These are phyloP conservation scores for Eupithecia inturbata DNA, from an alignment of 2,888 invertebrate genomes.

Conservation along the genomic window DNA sequence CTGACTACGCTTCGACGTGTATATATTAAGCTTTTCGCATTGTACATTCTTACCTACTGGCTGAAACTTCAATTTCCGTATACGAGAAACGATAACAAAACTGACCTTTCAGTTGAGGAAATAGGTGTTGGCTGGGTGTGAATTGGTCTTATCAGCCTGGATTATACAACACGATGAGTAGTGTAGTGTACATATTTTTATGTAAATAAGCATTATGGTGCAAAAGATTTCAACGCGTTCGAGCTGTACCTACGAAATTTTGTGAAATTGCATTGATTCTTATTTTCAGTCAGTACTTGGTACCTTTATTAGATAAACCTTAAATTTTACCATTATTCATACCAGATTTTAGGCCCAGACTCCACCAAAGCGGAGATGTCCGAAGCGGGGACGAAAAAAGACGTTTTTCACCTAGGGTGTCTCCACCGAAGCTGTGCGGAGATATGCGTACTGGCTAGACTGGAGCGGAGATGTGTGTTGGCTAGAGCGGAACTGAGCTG, in stretches of 20 bases:
- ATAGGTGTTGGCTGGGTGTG: conserved; percentile 26
- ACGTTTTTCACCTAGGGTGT: no score
- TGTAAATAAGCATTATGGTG: background rate
- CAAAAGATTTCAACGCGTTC: conserved; percentile 11
- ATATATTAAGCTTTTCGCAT: conserved; percentile 41
- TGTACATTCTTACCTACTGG: conserved; percentile 14
- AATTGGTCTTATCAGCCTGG: background rate
- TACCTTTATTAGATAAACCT: background rate
- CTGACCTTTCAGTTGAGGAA: conserved; percentile 3
- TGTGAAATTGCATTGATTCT: background rate
- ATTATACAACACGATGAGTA: conserved; percentile 1
- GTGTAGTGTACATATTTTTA: background rate
- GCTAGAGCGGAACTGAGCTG: no score
- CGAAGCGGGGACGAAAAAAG: no score
- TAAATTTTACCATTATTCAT: background rate
- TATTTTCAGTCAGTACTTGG: background rate
- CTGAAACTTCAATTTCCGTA: conserved; percentile 15
- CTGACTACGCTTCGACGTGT: conserved; percentile 50
- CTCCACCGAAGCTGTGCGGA: no score
- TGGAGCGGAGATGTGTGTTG: no score
- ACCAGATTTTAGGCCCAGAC: no score
- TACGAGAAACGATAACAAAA: background rate
- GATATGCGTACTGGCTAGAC: no score
- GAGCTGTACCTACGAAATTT: background rate
- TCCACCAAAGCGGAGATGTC: no score